Evolutionary conservation across 2,797 vertebrate species (phyloP), one percentile per base, ranked within the genome.

Genomic region (Poecile montanus): DNA sequence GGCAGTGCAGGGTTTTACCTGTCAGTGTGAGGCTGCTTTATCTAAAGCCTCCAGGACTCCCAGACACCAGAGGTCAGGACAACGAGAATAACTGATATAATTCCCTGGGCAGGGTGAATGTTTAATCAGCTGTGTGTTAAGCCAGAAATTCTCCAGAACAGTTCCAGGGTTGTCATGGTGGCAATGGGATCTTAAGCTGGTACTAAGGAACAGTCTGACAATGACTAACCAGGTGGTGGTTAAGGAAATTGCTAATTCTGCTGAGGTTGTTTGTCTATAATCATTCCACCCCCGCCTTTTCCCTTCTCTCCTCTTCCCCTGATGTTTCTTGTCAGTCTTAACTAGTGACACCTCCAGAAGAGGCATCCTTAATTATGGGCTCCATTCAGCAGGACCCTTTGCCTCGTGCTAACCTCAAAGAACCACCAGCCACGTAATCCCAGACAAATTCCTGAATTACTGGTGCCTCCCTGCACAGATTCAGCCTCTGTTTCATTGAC

Each of bases 91-190:
- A 85, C 60, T 53, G 62, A 82, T 34, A 36, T 6, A 57, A 80
- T 71, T 92, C 85, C 63, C 68, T 7, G 67, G 26, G 42, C 56
- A 89, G 90, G 72, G 38, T 63, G 82, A 56, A 73, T 80, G 85
- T 83, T 95, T 91, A 89, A 91, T 73, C 85, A 95, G 82, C 88
- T 93, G 72, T 40, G 68, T 83, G 75, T 60, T 56, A 72, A 92
- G 72, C 36, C 75, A 91, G 85, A 94, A 93, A 80, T 73, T 51
- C 91, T 60, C 90, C 79, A 76, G 82, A 85, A 82, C 30, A 48
- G 72, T 80, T 89, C 60, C 76, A 45, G 70, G 88, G 91, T 95
- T 89, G 93, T 93, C 91, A 91, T 89, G 93, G 85, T 92, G 91
- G 85, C 88, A 87, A 58, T 1, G 19, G 91, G 75, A 89, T 89